Evolutionary conservation across 2,797 vertebrate genomes (phyloP).

Genomic region (Enteromius unitaeniatus): DNA sequence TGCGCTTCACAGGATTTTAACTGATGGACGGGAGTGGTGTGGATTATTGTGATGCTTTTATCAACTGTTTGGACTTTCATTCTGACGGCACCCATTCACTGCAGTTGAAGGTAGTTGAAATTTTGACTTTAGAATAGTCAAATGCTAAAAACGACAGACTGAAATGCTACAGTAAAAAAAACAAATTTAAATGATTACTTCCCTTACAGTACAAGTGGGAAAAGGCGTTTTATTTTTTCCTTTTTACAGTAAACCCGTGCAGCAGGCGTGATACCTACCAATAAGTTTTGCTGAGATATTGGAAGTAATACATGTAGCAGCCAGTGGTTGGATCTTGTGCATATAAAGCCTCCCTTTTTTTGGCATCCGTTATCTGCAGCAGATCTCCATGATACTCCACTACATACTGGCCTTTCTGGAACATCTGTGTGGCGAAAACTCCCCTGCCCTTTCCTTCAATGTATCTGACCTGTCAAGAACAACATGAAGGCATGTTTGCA

Average conservation of each 20-base stretch:
- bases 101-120: neutral
- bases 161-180: no score
- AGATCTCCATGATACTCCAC: slow-evolving; percentile 98
- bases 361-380: slow-evolving; percentile 92
- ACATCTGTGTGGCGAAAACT: slow-evolving; percentile 89
- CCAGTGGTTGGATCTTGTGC: slow-evolving; percentile 91
- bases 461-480: slow-evolving; percentile 82
- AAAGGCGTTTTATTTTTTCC: no score
- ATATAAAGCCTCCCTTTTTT: slow-evolving; percentile 87
- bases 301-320: slow-evolving; percentile 99
- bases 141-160: no score
- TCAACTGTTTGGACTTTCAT: neutral
- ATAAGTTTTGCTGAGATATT: slow-evolving; percentile 95
- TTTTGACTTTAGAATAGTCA: neutral
- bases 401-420: slow-evolving; percentile 92
- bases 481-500: neutral
- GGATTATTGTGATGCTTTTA: neutral
- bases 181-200: no score
- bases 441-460: slow-evolving; percentile 95
- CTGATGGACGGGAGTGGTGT: no score
- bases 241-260: neutral
- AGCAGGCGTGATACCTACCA: slow-evolving; percentile 79
- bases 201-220: no score
- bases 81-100: slow-evolving; percentile 1
- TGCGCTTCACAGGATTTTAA: neutral